Evolutionary conservation across 2,113 vertebrate genomes (phyloP), one percentile per base, ranked within the genome.

Genomic region (Haliaeetus leucogaster): DNA sequence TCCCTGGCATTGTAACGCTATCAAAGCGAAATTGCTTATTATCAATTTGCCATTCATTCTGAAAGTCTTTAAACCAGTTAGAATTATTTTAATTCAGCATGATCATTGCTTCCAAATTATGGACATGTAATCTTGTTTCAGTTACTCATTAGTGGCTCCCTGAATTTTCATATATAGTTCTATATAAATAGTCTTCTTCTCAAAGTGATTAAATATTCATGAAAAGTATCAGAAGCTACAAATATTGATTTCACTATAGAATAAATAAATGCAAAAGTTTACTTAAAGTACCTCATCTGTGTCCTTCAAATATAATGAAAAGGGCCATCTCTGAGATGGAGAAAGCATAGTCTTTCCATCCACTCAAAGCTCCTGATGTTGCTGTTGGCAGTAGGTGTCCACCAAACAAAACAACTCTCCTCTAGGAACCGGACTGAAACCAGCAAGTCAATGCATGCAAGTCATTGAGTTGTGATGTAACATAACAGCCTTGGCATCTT

Each of bases 1-100:
- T 93, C 56, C 21, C 13, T 67, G 61, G 56, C 55, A 86, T 80
- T 94, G 92, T 93, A 91, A 96, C 70, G n/a, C 82, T 71, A 79
- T 93, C 81, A 86, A 82, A 93, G 56, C 0, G 3, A 66, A 94
- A 95, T 93, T 72, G 86, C 86, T 96, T 94, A 67, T 94, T 97
- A 94, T 96, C 77, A 94, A 77, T 96, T 96, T 96, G 40, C 65
- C 62, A 94, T 95, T 97, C 48, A 81, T 96, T 91, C 83, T 91
- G 77, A 74, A 96, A 95, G 72, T 55, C 89, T 82, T 96, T 95
- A 91, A 95, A 79, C 74, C 40, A 65, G 58, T 88, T 91, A 95
- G 83, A 90, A 93, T 81, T 78, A 83, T 92, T 97, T 96, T 94
- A 85, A 89, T 90, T 89, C 61, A 72, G 59, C 47, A 56, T 20